Conservation (phyloP, 2,797 vertebrate genomes). For the Octomys mimax region DNA sequence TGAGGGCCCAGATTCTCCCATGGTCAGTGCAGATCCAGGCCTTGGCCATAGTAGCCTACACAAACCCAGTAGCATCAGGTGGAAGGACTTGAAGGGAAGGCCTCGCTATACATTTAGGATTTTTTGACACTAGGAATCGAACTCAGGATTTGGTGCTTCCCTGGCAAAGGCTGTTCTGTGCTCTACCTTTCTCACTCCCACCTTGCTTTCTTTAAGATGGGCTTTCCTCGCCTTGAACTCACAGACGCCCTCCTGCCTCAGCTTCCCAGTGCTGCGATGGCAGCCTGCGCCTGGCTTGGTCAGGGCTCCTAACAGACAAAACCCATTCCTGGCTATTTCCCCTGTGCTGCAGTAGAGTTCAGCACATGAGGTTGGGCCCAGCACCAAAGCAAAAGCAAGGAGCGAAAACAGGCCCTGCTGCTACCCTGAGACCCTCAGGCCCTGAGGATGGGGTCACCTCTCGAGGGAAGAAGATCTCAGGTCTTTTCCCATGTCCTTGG, state of each 20-base stretch:
- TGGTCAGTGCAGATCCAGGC: too few species aligned
- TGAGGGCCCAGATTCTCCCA: too few species aligned
- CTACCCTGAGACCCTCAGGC: too few species aligned
- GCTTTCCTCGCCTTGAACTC: too few species aligned
- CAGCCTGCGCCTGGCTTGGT: background rate
- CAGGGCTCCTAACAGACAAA: background rate
- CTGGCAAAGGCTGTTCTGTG: too few species aligned
- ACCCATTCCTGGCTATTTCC: background rate
- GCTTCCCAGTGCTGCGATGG: background rate
- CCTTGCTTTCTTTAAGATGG: background rate
- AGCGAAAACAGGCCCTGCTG: too few species aligned
- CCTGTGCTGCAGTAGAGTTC: background rate
- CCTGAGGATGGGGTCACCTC: too few species aligned
- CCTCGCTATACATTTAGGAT: rapidly evolving
- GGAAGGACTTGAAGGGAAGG: background rate
- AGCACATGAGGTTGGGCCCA: background rate
- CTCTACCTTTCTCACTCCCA: too few species aligned
- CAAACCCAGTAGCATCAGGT: too few species aligned
- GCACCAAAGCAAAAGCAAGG: background rate
- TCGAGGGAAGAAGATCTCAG: background rate
- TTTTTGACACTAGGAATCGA: background rate
- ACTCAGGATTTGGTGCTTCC: too few species aligned
- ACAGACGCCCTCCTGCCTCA: background rate
- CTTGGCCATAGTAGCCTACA: background rate
- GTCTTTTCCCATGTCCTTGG: background rate